Evolutionary conservation across 2,888 invertebrate species (phyloP).

Genomic region (Ectobius pallidus): DNA sequence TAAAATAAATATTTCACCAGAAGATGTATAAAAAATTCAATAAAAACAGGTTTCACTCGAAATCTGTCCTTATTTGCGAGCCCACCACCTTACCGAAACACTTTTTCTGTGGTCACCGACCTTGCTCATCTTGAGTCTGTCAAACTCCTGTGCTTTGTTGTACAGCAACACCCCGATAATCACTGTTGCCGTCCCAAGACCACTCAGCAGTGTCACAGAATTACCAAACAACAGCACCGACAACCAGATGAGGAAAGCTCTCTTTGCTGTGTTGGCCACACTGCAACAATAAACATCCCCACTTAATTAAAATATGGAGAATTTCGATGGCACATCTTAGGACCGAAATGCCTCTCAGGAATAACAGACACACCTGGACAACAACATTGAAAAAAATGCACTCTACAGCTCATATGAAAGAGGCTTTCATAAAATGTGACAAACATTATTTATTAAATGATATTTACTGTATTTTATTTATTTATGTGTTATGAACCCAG

Average conservation of each 20-base stretch:
- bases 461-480: too few species aligned
- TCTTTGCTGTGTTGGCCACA: conserved; percentile 79
- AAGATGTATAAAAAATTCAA: too few species aligned
- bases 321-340: too few species aligned
- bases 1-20: too few species aligned
- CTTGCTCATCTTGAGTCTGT: conserved; percentile 48
- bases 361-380: conserved; percentile 15
- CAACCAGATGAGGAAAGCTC: conserved; percentile 79
- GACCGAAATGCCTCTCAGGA: too few species aligned
- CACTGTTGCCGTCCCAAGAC: conserved; percentile 72
- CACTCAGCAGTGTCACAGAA: conserved; percentile 73
- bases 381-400: neutral
- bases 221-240: conserved; percentile 77
- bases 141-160: conserved; percentile 72
- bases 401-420: too few species aligned
- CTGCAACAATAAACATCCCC: conserved; percentile 57
- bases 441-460: too few species aligned
- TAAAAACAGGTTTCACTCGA: too few species aligned
- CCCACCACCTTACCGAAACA: conserved; percentile 1
- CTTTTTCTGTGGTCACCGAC: conserved; percentile 32
- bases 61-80: conserved; percentile 4
- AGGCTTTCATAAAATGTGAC: too few species aligned
- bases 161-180: conserved; percentile 75
- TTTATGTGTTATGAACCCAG: too few species aligned
- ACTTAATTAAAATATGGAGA: too few species aligned